These are phyloP conservation scores for Mesochorus sp. DNA, from an alignment of 2,888 invertebrate genomes.

Conservation along the genomic window DNA sequence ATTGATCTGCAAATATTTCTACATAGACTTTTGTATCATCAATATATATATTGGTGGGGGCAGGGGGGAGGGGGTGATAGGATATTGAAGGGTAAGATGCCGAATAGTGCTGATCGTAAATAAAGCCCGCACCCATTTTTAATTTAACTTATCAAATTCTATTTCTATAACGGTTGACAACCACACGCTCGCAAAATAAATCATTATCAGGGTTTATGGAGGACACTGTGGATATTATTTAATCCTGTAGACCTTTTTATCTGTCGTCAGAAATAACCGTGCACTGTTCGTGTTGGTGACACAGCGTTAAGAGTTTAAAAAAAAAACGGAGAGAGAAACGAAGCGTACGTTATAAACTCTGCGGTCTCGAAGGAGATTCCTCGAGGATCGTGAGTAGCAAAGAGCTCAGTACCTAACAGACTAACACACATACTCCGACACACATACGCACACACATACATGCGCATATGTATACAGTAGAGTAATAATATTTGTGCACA, in stretches of 20 bases:
- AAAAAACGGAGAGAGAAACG: neutral
- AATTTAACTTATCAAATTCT: too few relatives aligned
- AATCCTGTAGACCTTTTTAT: neutral
- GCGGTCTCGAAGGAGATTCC: slow-evolving; percentile 40
- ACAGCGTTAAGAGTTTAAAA: slow-evolving; percentile 9
- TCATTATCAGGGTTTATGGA: too few relatives aligned
- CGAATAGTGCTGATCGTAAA: too few relatives aligned
- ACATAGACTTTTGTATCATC: slow-evolving; percentile 16
- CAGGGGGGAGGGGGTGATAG: too few relatives aligned
- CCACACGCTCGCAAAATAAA: too few relatives aligned
- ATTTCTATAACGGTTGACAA: too few relatives aligned
- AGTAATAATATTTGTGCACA: slow-evolving; percentile 36
- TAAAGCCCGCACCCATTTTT: too few relatives aligned
- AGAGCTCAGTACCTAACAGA: slow-evolving; percentile 47
- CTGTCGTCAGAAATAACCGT: neutral
- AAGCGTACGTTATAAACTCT: slow-evolving; percentile 32
- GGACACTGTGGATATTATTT: too few relatives aligned
- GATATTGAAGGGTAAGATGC: too few relatives aligned
- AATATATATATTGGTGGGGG: too few relatives aligned
- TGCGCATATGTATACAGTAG: neutral
- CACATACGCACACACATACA: neutral
- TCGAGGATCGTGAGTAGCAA: slow-evolving; percentile 27
- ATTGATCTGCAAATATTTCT: slow-evolving; percentile 48
- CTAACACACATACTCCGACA: slow-evolving; percentile 40
- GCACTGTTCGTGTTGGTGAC: slow-evolving; percentile 17